Percentiles rank a stretch among this genome's conserved stretches.
These are phyloP conservation scores for Apostichopus japonicus DNA, from an alignment of 35 echinoderm and acorn worm genomes.

Conservation along the genomic window DNA sequence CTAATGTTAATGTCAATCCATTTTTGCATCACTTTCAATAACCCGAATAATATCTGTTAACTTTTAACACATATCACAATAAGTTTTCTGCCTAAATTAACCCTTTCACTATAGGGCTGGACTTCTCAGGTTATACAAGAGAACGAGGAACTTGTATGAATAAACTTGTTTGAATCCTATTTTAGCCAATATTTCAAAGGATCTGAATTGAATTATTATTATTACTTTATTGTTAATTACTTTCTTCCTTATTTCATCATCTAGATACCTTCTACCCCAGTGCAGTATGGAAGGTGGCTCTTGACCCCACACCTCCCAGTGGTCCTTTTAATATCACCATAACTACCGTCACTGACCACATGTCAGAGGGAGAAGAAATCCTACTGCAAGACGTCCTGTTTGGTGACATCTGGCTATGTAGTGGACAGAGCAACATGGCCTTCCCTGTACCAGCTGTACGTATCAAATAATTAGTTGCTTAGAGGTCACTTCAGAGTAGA, in stretches of 20 bases:
- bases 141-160: too few relatives aligned
- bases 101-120: too few relatives aligned
- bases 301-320: constrained; percentile 76
- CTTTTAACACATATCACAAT: too few relatives aligned
- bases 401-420: constrained; percentile 98
- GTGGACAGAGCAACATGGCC: constrained; percentile 98
- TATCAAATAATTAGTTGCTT: neutral
- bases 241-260: constrained; percentile 6
- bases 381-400: constrained; percentile 80
- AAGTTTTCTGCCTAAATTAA: too few relatives aligned
- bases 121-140: too few relatives aligned
- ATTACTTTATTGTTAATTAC: neutral
- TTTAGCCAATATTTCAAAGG: too few relatives aligned
- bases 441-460: constrained; percentile 84
- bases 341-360: neutral
- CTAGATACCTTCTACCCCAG: constrained; percentile 50
- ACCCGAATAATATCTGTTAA: too few relatives aligned
- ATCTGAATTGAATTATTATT: too few relatives aligned
- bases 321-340: constrained; percentile 83
- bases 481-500: too few relatives aligned
- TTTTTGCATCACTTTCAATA: too few relatives aligned
- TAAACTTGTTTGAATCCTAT: too few relatives aligned
- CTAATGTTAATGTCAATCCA: too few relatives aligned
- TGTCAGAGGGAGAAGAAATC: constrained; percentile 1
- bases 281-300: constrained; percentile 71